These are phyloP conservation scores for Proctacanthus coquilletti DNA, from an alignment of 1,140 invertebrate species.

Conservation along the genomic window DNA sequence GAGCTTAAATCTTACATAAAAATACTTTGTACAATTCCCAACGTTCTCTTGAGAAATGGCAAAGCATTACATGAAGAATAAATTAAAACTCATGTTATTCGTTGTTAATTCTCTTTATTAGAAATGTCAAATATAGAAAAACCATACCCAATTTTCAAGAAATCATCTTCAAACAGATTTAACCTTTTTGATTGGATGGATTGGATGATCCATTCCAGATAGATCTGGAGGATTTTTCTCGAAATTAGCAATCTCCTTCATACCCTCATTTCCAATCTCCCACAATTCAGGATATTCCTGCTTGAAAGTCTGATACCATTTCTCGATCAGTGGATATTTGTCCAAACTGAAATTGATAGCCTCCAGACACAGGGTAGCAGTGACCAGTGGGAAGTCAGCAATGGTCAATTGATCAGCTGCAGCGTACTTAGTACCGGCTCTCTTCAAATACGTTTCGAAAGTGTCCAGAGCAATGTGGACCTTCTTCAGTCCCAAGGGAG, in stretches of 20 bases:
- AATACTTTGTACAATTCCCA: no score
- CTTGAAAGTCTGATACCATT: constrained; percentile 57
- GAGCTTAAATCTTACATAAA: no score
- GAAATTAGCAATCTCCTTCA: constrained; percentile 46
- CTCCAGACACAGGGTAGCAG: constrained; percentile 53
- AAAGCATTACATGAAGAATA: no score
- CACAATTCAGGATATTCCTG: constrained; percentile 46
- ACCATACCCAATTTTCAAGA: no score
- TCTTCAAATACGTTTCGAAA: constrained; percentile 49
- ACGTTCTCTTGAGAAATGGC: no score
- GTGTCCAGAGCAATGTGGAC: constrained; percentile 44
- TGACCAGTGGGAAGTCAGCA: constrained; percentile 52
- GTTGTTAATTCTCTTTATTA: no score
- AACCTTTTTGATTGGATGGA: constrained; percentile 43
- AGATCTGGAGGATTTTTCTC: constrained; percentile 52
- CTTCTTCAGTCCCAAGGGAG: constrained; percentile 44
- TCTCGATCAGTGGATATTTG: constrained; percentile 34
- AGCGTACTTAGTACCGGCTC: constrained; percentile 43
- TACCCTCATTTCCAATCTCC: constrained; percentile 45
- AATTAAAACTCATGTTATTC: no score
- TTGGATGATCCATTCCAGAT: constrained; percentile 47
- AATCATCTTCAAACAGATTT: no score
- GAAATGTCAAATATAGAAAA: no score
- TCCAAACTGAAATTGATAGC: constrained; percentile 48
- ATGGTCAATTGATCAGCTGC: constrained; percentile 52